These are phyloP conservation scores for Aleiodes sp. DNA, from an alignment of 1,140 invertebrate species.

Conservation along the genomic window DNA sequence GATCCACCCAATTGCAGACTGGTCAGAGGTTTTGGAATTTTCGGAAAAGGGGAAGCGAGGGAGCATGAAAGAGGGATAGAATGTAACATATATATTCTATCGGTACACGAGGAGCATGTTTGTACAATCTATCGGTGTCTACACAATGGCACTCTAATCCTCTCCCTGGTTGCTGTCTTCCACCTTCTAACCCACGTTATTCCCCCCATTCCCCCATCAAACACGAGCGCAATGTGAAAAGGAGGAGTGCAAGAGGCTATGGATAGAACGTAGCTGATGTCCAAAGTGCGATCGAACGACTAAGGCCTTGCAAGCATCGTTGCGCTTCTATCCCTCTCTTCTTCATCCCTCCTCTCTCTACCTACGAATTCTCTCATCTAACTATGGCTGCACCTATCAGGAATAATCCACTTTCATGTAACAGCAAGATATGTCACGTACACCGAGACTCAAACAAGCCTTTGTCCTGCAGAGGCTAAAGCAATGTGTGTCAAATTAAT, in stretches of 20 bases:
- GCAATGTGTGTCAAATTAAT: no score
- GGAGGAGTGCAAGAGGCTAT: background rate
- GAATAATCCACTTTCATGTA: constrained; percentile 29
- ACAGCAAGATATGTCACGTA: constrained; percentile 24
- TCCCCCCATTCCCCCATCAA: constrained; percentile 7
- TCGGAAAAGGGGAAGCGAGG: background rate
- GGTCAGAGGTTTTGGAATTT: no score
- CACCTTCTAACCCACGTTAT: background rate
- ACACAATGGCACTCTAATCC: constrained; percentile 35
- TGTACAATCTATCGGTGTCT: constrained; percentile 34
- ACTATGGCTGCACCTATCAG: background rate
- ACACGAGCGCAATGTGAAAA: background rate
- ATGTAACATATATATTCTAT: constrained; percentile 23
- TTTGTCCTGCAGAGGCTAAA: background rate
- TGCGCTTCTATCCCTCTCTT: background rate
- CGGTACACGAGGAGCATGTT: constrained; percentile 21
- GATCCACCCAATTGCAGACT: no score
- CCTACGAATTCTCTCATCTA: background rate
- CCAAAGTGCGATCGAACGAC: constrained; percentile 27
- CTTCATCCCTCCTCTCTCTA: background rate
- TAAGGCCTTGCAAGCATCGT: constrained; percentile 16
- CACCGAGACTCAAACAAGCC: background rate
- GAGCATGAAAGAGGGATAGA: no score
- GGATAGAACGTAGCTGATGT: background rate
- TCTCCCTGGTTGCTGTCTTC: background rate